Evolutionary conservation across 2,888 invertebrate genomes (phyloP), one percentile per base, ranked within the genome.

Genomic region (Hartigia nigra): DNA sequence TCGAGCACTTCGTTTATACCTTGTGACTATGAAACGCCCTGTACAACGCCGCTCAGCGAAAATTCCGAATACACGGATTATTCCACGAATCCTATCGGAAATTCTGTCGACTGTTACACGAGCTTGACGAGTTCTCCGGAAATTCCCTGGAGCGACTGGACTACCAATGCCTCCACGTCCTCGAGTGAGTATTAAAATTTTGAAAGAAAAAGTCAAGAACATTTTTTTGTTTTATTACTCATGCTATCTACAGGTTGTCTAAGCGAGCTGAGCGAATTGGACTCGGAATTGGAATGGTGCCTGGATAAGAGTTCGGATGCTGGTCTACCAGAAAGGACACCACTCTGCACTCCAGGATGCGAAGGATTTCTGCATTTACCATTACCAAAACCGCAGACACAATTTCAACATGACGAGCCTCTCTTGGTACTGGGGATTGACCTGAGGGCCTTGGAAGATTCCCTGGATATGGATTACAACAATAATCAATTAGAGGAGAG

Each of bases 261-360:
- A 32, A 89, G 86, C 78, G 91, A 91, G 75, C 82, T 91, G 34
- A 87, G 89, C 78, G 91, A 91, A 81, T 78, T 91, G 75, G 90
- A 90, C 36, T 88, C 88, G 1, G 91, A 91, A 75, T 79, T 91
- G 12, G 91, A 91, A 77, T 91, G 91, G 91, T 91, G 90, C 79
- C 82, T 91, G 79, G 91, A 91, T 79, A 87, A 84, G 78, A 89
- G 93, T 36, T 91, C 90, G 89, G 88, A 89, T 36, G 82, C 87
- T 1, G 88, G 89, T 34, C 87, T 92, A n/a, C 94, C 94, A 0
- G 93, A 94, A 76, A 92, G 93, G 76, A 94, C 94, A 1, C 92
- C 93, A 4, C 90, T 94, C 31, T 94, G 94, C 84, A 94, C 92
- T 31, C 93, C 93, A 34, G 92, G 92, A 36, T 94, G 94, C 84